phyloP scores from a whole-genome alignment of 2,113 vertebrate genomes.

The Ammodytes dubius region DNA sequence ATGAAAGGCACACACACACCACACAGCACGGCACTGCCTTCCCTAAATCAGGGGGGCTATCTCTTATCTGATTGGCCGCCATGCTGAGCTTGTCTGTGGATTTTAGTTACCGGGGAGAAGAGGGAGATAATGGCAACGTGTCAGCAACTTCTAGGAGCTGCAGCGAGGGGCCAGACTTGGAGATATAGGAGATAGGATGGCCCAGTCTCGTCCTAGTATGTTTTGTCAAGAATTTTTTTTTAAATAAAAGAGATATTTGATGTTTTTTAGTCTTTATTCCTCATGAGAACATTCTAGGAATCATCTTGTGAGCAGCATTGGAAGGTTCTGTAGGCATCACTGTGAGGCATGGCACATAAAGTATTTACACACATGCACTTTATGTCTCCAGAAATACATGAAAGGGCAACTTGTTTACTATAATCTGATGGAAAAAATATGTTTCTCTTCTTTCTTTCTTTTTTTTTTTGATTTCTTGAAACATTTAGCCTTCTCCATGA shows the following conservation, averaged over 20 bases:
- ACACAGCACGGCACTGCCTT: slow-evolving; percentile 29
- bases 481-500: background rate
- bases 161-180: slow-evolving; percentile 24
- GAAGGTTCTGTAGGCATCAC: background rate
- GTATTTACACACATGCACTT: background rate
- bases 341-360: background rate
- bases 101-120: slow-evolving; percentile 79
- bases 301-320: background rate
- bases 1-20: slow-evolving; percentile 57
- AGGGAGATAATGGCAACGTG: slow-evolving; percentile 68
- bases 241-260: background rate
- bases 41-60: slow-evolving; percentile 67
- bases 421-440: background rate
- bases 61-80: slow-evolving; percentile 80
- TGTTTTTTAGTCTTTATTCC: background rate
- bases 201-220: background rate
- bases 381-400: background rate
- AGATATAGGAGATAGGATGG: slow-evolving; percentile 6
- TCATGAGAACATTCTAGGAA: background rate
- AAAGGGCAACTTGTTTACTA: background rate
- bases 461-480: background rate
- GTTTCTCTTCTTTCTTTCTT: background rate
- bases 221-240: slow-evolving; percentile 6
- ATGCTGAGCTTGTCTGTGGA: slow-evolving; percentile 67
- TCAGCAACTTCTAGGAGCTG: slow-evolving; percentile 68